phyloP scores from a whole-genome alignment of 2,888 invertebrate species.

The Nomada ferruginata region DNA sequence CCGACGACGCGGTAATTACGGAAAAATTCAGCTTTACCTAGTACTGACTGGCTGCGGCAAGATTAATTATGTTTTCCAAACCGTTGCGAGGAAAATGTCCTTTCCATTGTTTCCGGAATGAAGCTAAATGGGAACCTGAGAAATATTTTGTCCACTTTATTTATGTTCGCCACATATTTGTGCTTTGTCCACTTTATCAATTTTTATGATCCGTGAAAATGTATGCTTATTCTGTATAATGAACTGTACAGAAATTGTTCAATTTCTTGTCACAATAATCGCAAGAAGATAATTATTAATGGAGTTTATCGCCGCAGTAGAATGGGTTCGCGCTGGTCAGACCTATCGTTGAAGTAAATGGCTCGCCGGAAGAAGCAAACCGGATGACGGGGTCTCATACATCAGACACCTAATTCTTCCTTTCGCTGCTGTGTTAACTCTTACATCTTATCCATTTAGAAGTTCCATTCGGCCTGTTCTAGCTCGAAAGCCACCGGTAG shows the following conservation, averaged over 20 bases:
- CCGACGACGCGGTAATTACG: slow-evolving; percentile 29
- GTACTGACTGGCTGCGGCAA: slow-evolving; percentile 7
- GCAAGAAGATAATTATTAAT: no score
- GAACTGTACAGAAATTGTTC: no score
- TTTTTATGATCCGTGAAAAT: no score
- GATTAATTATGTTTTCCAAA: slow-evolving; percentile 58
- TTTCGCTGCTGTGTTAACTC: slow-evolving; percentile 73
- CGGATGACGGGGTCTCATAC: slow-evolving; percentile 72
- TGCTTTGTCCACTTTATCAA: no score
- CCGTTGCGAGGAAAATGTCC: slow-evolving; percentile 60
- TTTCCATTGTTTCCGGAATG: slow-evolving; percentile 42
- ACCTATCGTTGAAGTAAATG: background rate
- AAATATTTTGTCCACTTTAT: no score
- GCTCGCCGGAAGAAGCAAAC: slow-evolving; percentile 48
- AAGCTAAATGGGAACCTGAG: no score
- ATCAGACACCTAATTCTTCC: slow-evolving; percentile 77
- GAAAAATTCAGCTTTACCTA: slow-evolving; percentile 46
- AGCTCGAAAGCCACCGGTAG: slow-evolving; percentile 36
- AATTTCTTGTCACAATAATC: no score
- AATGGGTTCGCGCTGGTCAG: no score
- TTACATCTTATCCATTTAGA: slow-evolving; percentile 80
- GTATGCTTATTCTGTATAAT: no score
- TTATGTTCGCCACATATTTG: no score
- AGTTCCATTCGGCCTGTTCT: slow-evolving; percentile 74
- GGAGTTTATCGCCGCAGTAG: no score